A percentile compares a stretch with the other conserved stretches of the same genome.
phyloP scores from a whole-genome alignment of 2,113 vertebrate species.

The Lota lota region DNA sequence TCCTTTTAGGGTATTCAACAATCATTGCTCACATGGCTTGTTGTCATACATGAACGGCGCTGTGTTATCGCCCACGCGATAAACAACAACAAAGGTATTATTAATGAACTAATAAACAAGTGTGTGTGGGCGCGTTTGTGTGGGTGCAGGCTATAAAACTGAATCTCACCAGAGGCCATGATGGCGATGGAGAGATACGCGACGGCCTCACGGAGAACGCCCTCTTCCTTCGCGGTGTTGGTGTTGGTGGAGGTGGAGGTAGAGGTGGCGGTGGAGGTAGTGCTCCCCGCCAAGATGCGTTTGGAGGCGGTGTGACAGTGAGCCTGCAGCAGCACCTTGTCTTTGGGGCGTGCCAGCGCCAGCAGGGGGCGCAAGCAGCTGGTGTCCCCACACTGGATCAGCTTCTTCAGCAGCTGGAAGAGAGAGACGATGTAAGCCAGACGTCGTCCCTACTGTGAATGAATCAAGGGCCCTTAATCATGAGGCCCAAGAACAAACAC shows the following conservation, averaged over 20 bases:
- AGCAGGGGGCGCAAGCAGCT: slow-evolving; percentile 83
- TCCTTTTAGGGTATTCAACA: no score
- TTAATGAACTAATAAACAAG: background rate
- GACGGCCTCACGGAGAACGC: slow-evolving; percentile 80
- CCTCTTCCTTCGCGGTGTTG: slow-evolving; percentile 36
- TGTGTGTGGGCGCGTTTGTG: background rate
- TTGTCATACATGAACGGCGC: no score
- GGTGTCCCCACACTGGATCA: slow-evolving; percentile 80
- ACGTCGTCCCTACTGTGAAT: no score
- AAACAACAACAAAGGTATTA: background rate
- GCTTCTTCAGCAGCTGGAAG: slow-evolving; percentile 84
- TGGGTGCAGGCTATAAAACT: background rate
- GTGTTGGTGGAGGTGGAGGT: no score
- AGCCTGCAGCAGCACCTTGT: slow-evolving; percentile 72
- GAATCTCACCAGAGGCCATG: slow-evolving; percentile 80
- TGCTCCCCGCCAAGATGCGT: slow-evolving; percentile 70
- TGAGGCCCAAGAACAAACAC: no score
- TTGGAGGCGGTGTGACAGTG: slow-evolving; percentile 82
- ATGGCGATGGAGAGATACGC: slow-evolving; percentile 89
- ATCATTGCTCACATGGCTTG: no score
- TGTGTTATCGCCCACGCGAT: no score
- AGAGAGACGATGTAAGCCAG: background rate
- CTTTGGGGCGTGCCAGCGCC: slow-evolving; percentile 76
- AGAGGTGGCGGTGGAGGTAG: no score
- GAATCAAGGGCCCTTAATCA: no score